These are phyloP conservation scores for Pristionchus mayeri DNA, from an alignment of 2,888 invertebrate species.

Conservation along the genomic window DNA sequence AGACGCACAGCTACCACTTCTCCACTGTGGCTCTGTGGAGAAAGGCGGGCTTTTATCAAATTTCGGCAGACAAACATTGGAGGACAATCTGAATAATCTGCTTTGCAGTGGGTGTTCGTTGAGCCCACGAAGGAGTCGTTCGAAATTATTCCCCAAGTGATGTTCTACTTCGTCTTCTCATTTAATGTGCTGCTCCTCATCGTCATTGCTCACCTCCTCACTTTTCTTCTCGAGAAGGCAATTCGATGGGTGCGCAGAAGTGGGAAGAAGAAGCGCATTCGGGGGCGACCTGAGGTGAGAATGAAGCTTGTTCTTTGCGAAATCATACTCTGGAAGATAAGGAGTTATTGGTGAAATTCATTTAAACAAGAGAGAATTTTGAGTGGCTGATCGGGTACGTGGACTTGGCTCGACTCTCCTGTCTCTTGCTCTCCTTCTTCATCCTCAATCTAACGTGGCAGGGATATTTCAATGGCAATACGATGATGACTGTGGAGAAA, in stretches of 20 bases:
- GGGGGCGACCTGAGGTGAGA: too few relatives aligned
- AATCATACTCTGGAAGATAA: too few relatives aligned
- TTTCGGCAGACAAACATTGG: too few relatives aligned
- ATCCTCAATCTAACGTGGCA: neutral
- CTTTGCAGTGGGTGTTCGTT: slow-evolving; percentile 28
- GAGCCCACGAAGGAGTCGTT: neutral
- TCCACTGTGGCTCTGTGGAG: slow-evolving; percentile 13
- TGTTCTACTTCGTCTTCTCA: neutral
- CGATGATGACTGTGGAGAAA: neutral
- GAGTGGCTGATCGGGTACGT: neutral
- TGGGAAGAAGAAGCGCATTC: neutral
- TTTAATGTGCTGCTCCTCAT: neutral
- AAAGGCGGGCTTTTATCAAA: neutral
- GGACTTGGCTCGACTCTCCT: neutral
- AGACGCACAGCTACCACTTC: neutral
- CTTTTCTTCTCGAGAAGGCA: neutral
- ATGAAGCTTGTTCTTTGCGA: neutral
- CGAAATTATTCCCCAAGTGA: neutral
- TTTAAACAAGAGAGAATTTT: too few relatives aligned
- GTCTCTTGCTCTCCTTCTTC: neutral
- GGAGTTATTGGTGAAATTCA: too few relatives aligned
- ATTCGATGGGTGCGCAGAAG: neutral
- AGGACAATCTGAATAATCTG: too few relatives aligned
- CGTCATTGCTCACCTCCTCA: neutral
- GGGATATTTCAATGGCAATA: slow-evolving; percentile 6